Base-by-base conservation (phyloP, 2,113 vertebrate genomes). In the Sebastes fasciatus region DNA sequence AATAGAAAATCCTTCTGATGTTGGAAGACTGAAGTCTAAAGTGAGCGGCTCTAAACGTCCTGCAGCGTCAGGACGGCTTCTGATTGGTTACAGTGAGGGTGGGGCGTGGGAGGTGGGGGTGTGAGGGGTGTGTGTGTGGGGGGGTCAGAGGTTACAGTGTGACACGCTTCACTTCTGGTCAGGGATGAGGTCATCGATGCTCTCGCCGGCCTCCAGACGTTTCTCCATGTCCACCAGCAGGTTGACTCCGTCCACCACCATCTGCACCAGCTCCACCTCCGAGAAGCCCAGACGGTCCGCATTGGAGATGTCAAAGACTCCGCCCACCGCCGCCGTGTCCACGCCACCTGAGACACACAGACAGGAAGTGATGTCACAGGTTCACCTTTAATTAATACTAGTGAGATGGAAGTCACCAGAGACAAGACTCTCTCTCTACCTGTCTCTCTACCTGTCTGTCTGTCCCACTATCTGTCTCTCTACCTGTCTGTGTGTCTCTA, bases 181-280 rank as follows among this genome's bases (percentile, higher is more conserved):
- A 1, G 98, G 98, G 77, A 99, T 96, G 78, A 98, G 91, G 94
- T 97, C 96, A 1, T 97, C 96, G 5, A 99, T 97, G 70, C 90
- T 87, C 86, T 97, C 95, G 54, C 97, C 97, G 13, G 94, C 96
- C 89, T 98, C 98, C 93, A 99, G 96, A 45, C 93, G 86, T 87
- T 98, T 98, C 90, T 99, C 98, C 97, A 99, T 99, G 77, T 97
- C 96, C 5, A 96, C 93, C 72, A 99, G 96, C 84, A 98, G 95
- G 84, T 97, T 97, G 88, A 99, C 97, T 0, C 98, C 97, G 19
- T 99, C 98, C 57, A 99, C 97, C 93, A 99, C 98, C 97, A 97
- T 97, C 95, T 99, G 98, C 21, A 99, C 97, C 94, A 98, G 94
- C 91, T 97, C 97, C 87, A 99, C 98, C 95, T 99, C 98, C 0